Base-by-base conservation (phyloP, 2,797 vertebrate species). In the Neostethus bicornis region DNA sequence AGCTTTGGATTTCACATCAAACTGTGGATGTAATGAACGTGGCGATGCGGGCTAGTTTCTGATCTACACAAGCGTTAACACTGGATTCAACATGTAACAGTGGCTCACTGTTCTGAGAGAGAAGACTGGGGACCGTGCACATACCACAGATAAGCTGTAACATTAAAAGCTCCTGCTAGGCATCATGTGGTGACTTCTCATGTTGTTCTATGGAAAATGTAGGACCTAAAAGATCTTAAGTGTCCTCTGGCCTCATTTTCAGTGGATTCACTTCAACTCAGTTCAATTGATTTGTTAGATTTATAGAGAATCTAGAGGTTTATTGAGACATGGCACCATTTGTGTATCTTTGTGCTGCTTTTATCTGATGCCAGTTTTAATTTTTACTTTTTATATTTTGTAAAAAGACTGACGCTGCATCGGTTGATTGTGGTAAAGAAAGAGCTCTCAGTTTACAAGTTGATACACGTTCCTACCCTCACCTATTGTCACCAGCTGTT, bases 1-100 rank as follows among this genome's bases (percentile, higher is more conserved):
- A n/a, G 25, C 24, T 20, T 53, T 66, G 51, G 67, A 59, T 59
- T 51, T 66, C 41, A 42, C 41, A 39, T 68, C n/a, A 34, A 19
- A 24, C 26, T 29, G 44, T 51, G 13, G 43, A 65, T 53, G 42
- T 21, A 21, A 38, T 42, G n/a, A 58, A 29, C 52, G 26, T 54
- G 34, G 57, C 43, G 37, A 12, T 51, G 45, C 43, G 52, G 53
- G 48, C 28, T 39, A 2, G 13, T 50, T 47, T 55, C 48, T 48
- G 35, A 56, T 50, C 34, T 31, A 52, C 17, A 29, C 5, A 17
- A 31, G 42, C n/a, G 17, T 35, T 13, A 10, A 11, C 29, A 19
- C 23, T 64, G 51, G 54, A 38, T 10, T 16, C 3, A 35, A 19
- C 14, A 8, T 38, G 16, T 17, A 65, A 57, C 53, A 43, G 46